Evolutionary conservation across 2,797 vertebrate species (phyloP), one percentile per base, ranked within the genome.

Genomic region (Fistularia commersonii): DNA sequence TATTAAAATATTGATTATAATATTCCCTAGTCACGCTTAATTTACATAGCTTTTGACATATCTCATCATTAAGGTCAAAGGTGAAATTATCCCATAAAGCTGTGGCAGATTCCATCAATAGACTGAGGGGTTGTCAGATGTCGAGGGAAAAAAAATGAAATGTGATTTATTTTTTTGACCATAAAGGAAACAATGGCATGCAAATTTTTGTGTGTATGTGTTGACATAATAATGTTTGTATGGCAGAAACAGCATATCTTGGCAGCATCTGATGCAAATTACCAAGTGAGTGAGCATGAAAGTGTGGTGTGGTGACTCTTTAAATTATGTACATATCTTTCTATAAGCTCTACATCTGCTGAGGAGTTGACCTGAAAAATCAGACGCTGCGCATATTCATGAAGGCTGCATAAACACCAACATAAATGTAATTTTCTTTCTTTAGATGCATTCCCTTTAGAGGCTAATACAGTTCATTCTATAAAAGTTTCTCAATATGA

Each of bases 1-100:
- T 60, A 69, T 74, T 69, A 55, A 78, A 76, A 73, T 72, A 82
- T 83, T 57, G 64, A 78, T 82, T 41, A 67, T 64, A 40, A 57
- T 47, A 67, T 69, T 38, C 48, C 49, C 33, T 9, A 44, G 42
- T 46, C 13, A 57, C 40, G 9, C 60, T 58, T 54, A 9, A 72
- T 77, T 61, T 62, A 49, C 60, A 64, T 62, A 68, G 51, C 41
- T 10, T 54, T 51, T 10, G 10, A 10, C 13, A 51, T 48, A 53
- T 8, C 40, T 54, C 50, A 43, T 38, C 15, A 49, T 40, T 54
- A 45, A 60, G 66, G 74, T 76, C 67, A 76, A 52, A 73, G 57
- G 64, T 84, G 73, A 79, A 54, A 14, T 53, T 41, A 49, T 68
- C 23, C 41, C 54, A 51, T 60, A 73, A 60, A 72, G 39, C 35